Conservation (phyloP, 2,888 invertebrate genomes). For the Opisthograptis luteolata region DNA sequence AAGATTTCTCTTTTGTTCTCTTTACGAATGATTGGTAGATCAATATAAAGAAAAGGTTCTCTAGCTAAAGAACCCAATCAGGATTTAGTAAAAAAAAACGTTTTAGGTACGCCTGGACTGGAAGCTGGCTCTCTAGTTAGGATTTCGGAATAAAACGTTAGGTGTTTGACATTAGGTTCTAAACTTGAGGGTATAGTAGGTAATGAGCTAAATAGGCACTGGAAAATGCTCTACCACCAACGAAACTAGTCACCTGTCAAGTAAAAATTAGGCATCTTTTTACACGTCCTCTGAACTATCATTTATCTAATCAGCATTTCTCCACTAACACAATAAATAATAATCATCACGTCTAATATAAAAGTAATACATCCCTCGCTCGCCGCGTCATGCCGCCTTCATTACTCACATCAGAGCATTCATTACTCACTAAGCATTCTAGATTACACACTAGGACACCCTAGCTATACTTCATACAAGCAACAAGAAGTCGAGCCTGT, state of each 20-base stretch:
- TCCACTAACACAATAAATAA: conserved; percentile 11
- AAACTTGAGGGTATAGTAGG: too few relatives aligned
- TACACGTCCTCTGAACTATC: neutral
- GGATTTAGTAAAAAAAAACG: neutral
- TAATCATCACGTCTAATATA: conserved; percentile 24
- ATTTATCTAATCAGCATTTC: conserved; percentile 7
- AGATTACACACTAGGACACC: conserved; percentile 31
- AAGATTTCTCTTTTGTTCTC: conserved; percentile 24
- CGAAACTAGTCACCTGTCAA: too few relatives aligned
- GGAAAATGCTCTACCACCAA: too few relatives aligned
- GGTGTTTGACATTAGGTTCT: too few relatives aligned
- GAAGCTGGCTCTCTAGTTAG: too few relatives aligned
- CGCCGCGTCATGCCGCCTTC: conserved; percentile 38
- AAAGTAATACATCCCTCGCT: conserved; percentile 37
- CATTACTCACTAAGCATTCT: conserved; percentile 40
- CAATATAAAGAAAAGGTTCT: neutral
- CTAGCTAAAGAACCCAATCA: neutral
- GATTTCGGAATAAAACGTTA: too few relatives aligned
- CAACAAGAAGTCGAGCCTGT: too few relatives aligned
- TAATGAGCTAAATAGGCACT: too few relatives aligned
- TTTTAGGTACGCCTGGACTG: too few relatives aligned
- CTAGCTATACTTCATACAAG: conserved; percentile 10
- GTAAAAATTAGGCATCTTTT: too few relatives aligned
- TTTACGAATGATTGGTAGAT: neutral
- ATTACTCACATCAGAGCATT: conserved; percentile 39